phyloP scores from a whole-genome alignment of 1,140 invertebrate genomes.

The Trichomalopsis sarcophagae region DNA sequence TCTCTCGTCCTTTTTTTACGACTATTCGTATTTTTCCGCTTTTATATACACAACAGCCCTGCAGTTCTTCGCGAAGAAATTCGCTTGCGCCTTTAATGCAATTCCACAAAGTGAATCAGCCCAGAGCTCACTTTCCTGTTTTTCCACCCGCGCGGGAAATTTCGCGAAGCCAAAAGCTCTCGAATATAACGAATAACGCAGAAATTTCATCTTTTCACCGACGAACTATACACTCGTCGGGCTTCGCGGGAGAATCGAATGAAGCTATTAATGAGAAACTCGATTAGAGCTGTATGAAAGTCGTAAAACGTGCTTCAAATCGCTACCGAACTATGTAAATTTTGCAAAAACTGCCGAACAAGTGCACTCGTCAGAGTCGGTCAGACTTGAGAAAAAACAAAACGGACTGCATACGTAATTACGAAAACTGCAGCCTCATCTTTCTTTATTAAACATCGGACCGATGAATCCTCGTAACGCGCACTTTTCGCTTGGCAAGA shows the following conservation, averaged over 20 bases:
- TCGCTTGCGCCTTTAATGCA: neutral
- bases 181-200: constrained; percentile 2
- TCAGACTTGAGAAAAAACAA: neutral
- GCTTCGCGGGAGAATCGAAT: neutral
- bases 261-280: neutral
- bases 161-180: neutral
- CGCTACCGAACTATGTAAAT: too few relatives aligned
- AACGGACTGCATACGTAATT: neutral
- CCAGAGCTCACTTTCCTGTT: constrained; percentile 1
- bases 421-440: neutral
- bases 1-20: too few relatives aligned
- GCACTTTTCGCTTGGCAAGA: neutral
- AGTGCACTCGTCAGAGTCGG: neutral
- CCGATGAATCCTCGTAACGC: neutral
- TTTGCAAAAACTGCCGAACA: neutral
- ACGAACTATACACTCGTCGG: too few relatives aligned
- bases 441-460: neutral
- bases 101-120: neutral
- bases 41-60: too few relatives aligned
- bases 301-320: neutral
- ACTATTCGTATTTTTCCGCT: too few relatives aligned
- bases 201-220: neutral
- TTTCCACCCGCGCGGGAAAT: neutral
- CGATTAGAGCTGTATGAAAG: neutral
- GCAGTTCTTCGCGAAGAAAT: neutral